Conservation (phyloP, 2,113 vertebrate species). For the Myrmophylax atrothorax region DNA sequence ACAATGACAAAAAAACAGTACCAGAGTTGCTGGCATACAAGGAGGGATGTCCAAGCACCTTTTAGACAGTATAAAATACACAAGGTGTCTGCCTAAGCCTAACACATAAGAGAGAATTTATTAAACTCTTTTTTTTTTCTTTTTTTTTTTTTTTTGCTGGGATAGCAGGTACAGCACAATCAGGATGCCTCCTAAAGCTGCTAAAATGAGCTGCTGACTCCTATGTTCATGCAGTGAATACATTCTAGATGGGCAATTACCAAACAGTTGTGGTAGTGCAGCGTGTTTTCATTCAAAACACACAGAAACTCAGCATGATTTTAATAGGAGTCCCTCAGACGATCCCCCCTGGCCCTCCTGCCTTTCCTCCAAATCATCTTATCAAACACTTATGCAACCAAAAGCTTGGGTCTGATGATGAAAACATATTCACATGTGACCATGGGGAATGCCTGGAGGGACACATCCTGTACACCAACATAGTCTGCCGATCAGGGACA, state of each 20-base stretch:
- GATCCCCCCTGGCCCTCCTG: neutral
- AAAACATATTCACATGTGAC: neutral
- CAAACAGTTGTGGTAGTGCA: neutral
- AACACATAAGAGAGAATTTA: neutral
- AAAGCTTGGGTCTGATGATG: neutral
- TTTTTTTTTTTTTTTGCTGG: neutral
- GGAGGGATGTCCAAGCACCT: neutral
- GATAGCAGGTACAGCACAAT: neutral
- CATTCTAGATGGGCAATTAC: neutral
- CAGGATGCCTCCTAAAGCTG: neutral
- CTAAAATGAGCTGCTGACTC: conserved; percentile 18
- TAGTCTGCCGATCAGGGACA: neutral
- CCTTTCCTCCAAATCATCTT: neutral
- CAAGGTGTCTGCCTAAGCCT: neutral
- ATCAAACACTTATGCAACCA: neutral
- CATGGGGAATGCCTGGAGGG: neutral
- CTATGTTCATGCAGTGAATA: neutral
- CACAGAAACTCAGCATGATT: neutral
- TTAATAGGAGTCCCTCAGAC: neutral
- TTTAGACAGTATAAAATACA: neutral
- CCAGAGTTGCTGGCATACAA: neutral
- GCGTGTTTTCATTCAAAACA: neutral
- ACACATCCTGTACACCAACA: neutral
- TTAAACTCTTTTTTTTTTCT: neutral
- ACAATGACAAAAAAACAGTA: neutral